Evolutionary conservation across 2,797 vertebrate genomes (phyloP), one percentile per base, ranked within the genome.

Genomic region (Dicrostonyx torquatus): DNA sequence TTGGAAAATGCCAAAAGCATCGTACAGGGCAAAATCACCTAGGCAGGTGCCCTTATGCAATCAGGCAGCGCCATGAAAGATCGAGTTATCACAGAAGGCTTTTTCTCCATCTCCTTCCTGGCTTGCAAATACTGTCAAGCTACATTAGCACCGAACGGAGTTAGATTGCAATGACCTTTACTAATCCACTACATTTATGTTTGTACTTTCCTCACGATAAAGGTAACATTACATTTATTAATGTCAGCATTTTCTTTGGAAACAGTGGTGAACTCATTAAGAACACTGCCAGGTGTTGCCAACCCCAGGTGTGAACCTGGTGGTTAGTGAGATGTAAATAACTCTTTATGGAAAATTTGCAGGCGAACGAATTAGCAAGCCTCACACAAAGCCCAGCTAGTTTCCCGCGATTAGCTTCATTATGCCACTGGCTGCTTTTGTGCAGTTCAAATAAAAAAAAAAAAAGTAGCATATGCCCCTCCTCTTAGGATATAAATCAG

Each of bases 261-360:
- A 98, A 96, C 89, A 89, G 87, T 91, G 92, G 78, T 95, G 94
- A 98, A 96, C 97, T 98, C 98, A 98, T 98, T 98, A 98, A 97
- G 92, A 97, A 75, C 6, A 6, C 92, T 96, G 93, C 95, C 97
- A 98, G 97, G 97, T 98, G 97, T 95, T 97, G 94, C 95, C 97
- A 97, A 58, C 94, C 86, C 94, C 97, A 98, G 97, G 96, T 97
- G 97, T 97, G 97, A 98, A 94, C 93, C 96, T 93, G 22, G 94
- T 95, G 91, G 86, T 96, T 94, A 70, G 89, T 92, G 91, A 98
- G 94, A 93, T 96, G 95, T 95, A 98, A 98, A 97, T 98, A 97
- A 96, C 73, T 93, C 87, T 96, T 95, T 86, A 75, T 75, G 91
- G 90, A 95, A 97, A 97, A 98, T 96, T 64, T 96, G n/a, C 93